Evolutionary conservation across 2,797 vertebrate genomes (phyloP), one percentile per base, ranked within the genome.

Genomic region (Gymnoscopelus braueri): DNA sequence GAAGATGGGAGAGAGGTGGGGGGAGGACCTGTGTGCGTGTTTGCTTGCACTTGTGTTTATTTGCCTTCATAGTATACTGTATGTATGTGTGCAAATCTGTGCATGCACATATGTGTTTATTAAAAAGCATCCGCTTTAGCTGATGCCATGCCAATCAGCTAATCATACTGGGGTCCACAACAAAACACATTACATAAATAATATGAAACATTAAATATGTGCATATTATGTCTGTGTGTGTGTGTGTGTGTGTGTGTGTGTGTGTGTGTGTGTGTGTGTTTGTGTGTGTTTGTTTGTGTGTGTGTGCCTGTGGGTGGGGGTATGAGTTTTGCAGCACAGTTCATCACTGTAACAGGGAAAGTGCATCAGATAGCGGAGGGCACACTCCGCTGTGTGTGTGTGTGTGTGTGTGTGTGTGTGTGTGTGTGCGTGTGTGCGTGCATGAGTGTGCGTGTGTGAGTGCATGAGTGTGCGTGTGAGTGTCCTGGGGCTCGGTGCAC

Each of bases 1-100:
- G 75, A 76, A 71, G 32, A 64, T 66, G 69, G 74, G 69, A 65
- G 55, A 23, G 57, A 48, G 52, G 71, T 7, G 3, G 13, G 71
- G 71, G 75, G 64, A 54, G 54, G 66, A 73, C 23, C 49, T 77
- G 56, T 68, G 29, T 53, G 60, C 73, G 55, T 64, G 35, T 67
- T 54, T 61, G 15, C 19, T 10, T 24, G 53, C 19, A 10, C 19
- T 23, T 24, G 13, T 14, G 8, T 24, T 44, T 44, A 44, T 44
- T 44, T 44, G 19, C 19, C 19, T 19, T 19, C 19, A 44, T 44
- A 44, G 10, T 44, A 44, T 44, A 44, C 2, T 55, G 59, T 47
- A 3, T 62, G 60, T 62, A 14, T 62, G 44, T 48, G 24, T 51
- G 19, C 23, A 19, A 26, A 19, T 59, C 23, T 68, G 63, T 63